Evolutionary conservation across 2,113 vertebrate species (phyloP).

Genomic region (Conger conger): DNA sequence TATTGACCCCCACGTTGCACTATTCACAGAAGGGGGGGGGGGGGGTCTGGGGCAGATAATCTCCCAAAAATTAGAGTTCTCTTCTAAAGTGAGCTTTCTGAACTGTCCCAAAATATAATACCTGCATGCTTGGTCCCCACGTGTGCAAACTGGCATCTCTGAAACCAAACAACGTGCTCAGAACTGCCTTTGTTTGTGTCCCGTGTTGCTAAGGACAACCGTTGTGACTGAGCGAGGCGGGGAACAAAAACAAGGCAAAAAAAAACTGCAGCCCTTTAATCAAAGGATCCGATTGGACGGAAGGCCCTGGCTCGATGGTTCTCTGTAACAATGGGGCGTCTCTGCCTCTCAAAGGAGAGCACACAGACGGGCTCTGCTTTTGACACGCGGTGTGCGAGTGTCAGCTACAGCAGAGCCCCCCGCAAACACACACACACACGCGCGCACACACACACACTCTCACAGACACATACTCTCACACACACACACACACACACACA

Average conservation of each 20-base stretch:
- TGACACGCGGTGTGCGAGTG: constrained; percentile 59
- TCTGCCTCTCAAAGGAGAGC: constrained; percentile 47
- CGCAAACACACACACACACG: no score
- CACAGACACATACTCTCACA: no score
- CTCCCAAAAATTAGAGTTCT: no score
- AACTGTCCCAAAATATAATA: no score
- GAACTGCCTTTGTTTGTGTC: background rate
- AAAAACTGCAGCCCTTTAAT: background rate
- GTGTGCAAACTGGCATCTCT: background rate
- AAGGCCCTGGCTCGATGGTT: constrained; percentile 56
- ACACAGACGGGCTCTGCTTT: constrained; percentile 64
- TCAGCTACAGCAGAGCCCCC: constrained; percentile 53
- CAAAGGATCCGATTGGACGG: constrained; percentile 16
- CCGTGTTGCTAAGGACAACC: background rate
- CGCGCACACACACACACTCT: no score
- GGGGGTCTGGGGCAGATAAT: no score
- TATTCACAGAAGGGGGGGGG: no score
- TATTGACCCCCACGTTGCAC: background rate
- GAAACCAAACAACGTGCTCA: no score
- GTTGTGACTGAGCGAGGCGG: background rate
- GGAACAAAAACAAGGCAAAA: background rate
- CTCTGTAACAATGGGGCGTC: constrained; percentile 56
- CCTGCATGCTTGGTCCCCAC: background rate
- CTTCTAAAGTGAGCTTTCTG: no score
- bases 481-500: no score